A percentile compares a stretch with the other conserved stretches of the same genome.
Conservation (phyloP, 2,797 vertebrate genomes). For the Pangasius djambal region DNA sequence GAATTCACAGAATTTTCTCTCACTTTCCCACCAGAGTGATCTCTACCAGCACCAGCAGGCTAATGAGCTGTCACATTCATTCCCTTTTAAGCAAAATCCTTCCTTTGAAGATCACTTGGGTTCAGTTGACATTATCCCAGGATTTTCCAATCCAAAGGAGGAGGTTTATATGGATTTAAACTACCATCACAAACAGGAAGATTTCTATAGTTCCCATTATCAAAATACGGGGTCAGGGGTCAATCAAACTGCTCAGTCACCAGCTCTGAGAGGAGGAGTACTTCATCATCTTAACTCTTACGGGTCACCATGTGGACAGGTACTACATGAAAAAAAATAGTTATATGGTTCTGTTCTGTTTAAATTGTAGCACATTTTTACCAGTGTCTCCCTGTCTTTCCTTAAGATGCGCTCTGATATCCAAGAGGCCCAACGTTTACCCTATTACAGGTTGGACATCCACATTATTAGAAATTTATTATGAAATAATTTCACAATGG, state of each 20-base stretch:
- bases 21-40: conserved; percentile 36
- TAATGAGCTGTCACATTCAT: conserved; percentile 66
- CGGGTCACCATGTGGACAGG: conserved; percentile 48
- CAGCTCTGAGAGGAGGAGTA: conserved; percentile 38
- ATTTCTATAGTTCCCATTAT: conserved; percentile 47
- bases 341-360: not conserved
- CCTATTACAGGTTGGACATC: conserved; percentile 53
- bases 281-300: conserved; percentile 37
- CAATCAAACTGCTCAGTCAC: conserved; percentile 41
- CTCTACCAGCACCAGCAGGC: conserved; percentile 69
- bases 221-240: conserved; percentile 24
- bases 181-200: conserved; percentile 39
- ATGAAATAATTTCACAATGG: not conserved
- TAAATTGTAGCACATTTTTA: not conserved
- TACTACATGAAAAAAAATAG: conserved; percentile 25
- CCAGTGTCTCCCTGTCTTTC: not conserved
- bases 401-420: conserved; percentile 41
- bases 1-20: conserved; percentile 34
- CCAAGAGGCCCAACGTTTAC: conserved; percentile 35
- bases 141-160: conserved; percentile 42
- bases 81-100: conserved; percentile 43
- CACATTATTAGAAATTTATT: not conserved
- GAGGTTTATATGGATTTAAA: conserved; percentile 42
- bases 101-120: conserved; percentile 33
- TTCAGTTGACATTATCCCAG: conserved; percentile 17